Conservation (phyloP, 2,888 invertebrate genomes). For the Gymnocheta viridis region DNA sequence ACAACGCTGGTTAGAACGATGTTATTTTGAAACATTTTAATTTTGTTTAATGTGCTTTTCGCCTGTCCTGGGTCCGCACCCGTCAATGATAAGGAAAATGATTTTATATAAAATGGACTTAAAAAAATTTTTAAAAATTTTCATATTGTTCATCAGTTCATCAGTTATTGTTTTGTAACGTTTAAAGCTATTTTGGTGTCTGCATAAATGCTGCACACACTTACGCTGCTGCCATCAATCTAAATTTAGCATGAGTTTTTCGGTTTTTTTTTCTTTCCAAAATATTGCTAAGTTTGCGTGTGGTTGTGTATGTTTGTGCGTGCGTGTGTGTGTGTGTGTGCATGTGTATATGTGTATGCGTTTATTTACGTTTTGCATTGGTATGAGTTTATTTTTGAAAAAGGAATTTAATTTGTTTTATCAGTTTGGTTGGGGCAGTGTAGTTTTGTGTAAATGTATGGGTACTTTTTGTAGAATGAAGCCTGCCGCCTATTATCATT, state of each 20-base stretch:
- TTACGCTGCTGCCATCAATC: slow-evolving; percentile 32
- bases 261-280: slow-evolving; percentile 1
- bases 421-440: slow-evolving; percentile 62
- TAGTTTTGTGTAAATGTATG: slow-evolving; percentile 19
- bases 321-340: not conserved
- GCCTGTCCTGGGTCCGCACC: no score
- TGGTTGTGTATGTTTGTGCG: not conserved
- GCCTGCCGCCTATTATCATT: slow-evolving; percentile 44
- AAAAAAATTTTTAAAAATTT: no score
- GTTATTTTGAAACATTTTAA: no score
- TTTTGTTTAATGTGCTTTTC: no score
- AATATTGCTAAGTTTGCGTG: slow-evolving; percentile 42
- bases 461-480: not conserved
- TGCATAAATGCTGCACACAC: slow-evolving; percentile 34
- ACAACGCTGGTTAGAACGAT: no score
- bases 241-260: slow-evolving; percentile 50
- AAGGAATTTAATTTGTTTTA: slow-evolving; percentile 67
- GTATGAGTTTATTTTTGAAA: slow-evolving; percentile 62
- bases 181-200: slow-evolving; percentile 20
- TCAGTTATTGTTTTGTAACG: not conserved
- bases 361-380: slow-evolving; percentile 31
- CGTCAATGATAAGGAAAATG: no score
- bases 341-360: not conserved
- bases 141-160: no score
- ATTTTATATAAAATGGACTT: no score